A percentile compares a stretch with the other conserved stretches of the same genome.
Conservation (phyloP, 2,888 invertebrate genomes). For the Drosophila borborema region DNA sequence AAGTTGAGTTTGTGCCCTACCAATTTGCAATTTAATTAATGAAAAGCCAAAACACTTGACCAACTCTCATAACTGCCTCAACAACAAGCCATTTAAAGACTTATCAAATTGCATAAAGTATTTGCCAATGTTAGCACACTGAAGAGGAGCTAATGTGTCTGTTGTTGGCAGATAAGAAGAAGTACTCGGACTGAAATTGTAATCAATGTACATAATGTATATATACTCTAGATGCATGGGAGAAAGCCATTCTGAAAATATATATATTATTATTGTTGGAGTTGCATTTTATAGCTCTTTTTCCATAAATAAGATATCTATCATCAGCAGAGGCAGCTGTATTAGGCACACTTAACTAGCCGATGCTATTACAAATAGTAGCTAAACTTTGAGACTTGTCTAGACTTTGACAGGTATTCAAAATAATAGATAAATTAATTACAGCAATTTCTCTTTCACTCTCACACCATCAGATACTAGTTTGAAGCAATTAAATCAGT, state of each 20-base stretch:
- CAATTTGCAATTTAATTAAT: conserved; percentile 68
- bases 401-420: background rate
- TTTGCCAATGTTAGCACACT: background rate
- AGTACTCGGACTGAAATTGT: background rate
- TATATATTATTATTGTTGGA: background rate
- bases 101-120: background rate
- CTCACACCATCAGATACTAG: background rate
- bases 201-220: background rate
- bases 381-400: background rate
- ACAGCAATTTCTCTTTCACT: background rate
- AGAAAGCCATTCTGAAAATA: background rate
- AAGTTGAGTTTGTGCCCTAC: conserved; percentile 16
- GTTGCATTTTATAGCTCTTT: background rate
- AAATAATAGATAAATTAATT: conserved; percentile 5
- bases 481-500: background rate
- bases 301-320: no score
- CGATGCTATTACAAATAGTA: background rate
- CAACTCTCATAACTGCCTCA: conserved; percentile 9
- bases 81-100: conserved; percentile 8
- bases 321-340: background rate
- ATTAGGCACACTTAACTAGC: background rate
- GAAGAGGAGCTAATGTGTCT: conserved; percentile 32
- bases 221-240: background rate
- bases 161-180: background rate
- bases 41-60: conserved; percentile 60